Evolutionary conservation across 1,140 invertebrate genomes (phyloP).

Genomic region (Alviniconcha marisindica): DNA sequence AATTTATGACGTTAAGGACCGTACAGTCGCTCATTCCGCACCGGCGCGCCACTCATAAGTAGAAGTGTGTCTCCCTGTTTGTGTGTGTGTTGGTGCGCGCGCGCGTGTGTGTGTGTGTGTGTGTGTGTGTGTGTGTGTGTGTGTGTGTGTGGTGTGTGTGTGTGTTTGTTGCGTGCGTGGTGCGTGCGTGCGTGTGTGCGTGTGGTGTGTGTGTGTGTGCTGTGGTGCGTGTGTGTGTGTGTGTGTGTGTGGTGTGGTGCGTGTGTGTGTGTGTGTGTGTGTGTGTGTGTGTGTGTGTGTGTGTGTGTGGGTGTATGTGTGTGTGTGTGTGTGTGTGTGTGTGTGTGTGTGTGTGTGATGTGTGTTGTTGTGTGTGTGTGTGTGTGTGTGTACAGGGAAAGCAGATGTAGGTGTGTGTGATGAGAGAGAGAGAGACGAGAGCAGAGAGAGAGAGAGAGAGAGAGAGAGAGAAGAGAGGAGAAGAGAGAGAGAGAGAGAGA

Average conservation of each 20-base stretch:
- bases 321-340: conserved; percentile 3
- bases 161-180: too few species aligned
- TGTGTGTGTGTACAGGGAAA: too few species aligned
- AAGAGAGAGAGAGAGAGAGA: too few species aligned
- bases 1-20: too few species aligned
- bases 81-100: not conserved
- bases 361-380: too few species aligned
- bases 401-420: too few species aligned
- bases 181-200: not conserved
- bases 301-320: conserved; percentile 5
- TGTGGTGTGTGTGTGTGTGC: not conserved
- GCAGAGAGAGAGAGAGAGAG: too few species aligned
- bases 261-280: not conserved
- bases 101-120: not conserved
- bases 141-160: conserved; percentile 21
- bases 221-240: not conserved
- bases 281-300: conserved; percentile 17
- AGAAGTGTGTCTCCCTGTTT: not conserved
- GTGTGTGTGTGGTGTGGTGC: not conserved
- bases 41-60: too few species aligned
- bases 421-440: too few species aligned
- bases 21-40: too few species aligned
- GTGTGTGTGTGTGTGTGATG: conserved; percentile 6
- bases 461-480: too few species aligned
- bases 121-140: not conserved